Conservation (phyloP, 2,113 vertebrate genomes). For the Calypte anna region DNA sequence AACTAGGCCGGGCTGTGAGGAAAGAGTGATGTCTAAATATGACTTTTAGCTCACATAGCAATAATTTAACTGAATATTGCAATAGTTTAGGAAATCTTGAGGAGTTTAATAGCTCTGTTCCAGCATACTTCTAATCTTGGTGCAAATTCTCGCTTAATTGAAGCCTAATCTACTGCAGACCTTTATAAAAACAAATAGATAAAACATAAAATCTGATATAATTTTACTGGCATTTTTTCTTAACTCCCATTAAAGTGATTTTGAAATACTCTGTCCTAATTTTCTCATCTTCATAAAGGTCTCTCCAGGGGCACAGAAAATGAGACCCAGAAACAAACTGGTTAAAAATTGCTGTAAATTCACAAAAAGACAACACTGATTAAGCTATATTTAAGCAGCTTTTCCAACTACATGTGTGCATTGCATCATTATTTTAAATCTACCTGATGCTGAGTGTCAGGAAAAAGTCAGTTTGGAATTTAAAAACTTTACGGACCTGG, state of each 20-base stretch:
- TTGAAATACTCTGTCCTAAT: background rate
- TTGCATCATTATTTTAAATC: background rate
- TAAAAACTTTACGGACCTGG: background rate
- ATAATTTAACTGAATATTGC: background rate
- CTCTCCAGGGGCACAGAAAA: background rate
- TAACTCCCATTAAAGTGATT: background rate
- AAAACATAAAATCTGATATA: background rate
- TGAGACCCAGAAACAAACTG: background rate
- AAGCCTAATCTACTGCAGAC: background rate
- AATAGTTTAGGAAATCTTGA: background rate
- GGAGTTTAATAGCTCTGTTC: background rate
- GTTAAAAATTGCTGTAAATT: background rate
- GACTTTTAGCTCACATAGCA: background rate
- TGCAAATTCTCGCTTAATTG: background rate
- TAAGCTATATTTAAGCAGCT: background rate
- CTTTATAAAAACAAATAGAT: background rate
- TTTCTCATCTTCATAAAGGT: background rate
- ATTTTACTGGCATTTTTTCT: background rate
- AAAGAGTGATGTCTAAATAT: background rate
- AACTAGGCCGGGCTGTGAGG: conserved; percentile 88
- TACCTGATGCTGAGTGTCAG: background rate
- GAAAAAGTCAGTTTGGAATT: background rate
- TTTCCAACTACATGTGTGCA: background rate
- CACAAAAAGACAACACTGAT: background rate
- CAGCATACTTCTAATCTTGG: background rate